phyloP scores from a whole-genome alignment of 2,113 vertebrate genomes.

The Verasper variegatus region DNA sequence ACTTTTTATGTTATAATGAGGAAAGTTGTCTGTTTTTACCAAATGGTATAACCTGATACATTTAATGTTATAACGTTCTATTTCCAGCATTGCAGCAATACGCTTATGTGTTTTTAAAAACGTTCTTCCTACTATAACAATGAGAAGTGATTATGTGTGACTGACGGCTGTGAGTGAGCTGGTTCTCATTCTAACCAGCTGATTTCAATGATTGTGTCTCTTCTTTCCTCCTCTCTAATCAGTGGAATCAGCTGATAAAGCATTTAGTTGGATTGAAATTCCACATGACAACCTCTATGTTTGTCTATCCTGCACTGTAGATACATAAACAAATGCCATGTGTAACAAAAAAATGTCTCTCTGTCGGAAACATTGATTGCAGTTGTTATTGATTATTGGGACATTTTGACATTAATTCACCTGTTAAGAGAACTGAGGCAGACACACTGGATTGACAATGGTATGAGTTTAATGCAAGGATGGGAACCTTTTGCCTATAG shows the following conservation, averaged over 20 bases:
- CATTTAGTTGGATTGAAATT: constrained; percentile 36
- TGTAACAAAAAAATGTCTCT: neutral
- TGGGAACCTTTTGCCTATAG: neutral
- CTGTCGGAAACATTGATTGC: constrained; percentile 19
- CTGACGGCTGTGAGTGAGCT: constrained; percentile 23
- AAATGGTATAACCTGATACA: no score
- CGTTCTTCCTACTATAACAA: constrained; percentile 17
- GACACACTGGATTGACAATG: neutral
- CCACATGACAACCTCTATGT: constrained; percentile 46
- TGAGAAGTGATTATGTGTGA: constrained; percentile 25
- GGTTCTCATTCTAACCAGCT: constrained; percentile 65
- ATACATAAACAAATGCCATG: constrained; percentile 41
- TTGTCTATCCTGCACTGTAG: constrained; percentile 24
- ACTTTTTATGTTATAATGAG: no score
- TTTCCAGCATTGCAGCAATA: no score
- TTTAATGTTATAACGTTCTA: no score
- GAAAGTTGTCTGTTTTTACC: no score
- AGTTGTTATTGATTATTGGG: constrained; percentile 29
- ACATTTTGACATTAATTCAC: constrained; percentile 14
- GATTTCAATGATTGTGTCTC: constrained; percentile 49
- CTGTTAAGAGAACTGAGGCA: constrained; percentile 16
- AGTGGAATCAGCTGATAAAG: constrained; percentile 62
- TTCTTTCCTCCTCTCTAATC: constrained; percentile 52
- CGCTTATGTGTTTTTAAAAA: neutral
- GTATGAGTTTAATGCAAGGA: neutral